These are phyloP conservation scores for Flexamia atlantica DNA, from an alignment of 2,888 invertebrate genomes.

Conservation along the genomic window DNA sequence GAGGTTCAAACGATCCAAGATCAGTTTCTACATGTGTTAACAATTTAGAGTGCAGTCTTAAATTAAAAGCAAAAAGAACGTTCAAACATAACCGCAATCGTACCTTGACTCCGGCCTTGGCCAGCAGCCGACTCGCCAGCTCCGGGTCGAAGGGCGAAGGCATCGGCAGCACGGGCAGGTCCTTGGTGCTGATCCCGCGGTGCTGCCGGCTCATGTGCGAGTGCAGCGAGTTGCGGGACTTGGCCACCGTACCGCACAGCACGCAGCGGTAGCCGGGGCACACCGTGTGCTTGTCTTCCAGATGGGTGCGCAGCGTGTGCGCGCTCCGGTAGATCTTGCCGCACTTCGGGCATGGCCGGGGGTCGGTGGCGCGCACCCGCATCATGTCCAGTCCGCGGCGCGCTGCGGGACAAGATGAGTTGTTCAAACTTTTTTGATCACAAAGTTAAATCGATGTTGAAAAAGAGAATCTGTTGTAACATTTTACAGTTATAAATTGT, in stretches of 20 bases:
- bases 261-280: constrained; percentile 96
- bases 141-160: constrained; percentile 95
- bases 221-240: constrained; percentile 93
- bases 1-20: too few species aligned
- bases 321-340: constrained; percentile 95
- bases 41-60: too few species aligned
- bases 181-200: constrained; percentile 95
- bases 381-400: constrained; percentile 90
- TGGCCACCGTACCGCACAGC: constrained; percentile 94
- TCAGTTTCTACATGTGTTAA: too few species aligned
- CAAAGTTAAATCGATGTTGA: too few species aligned
- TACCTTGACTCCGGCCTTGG: constrained; percentile 93
- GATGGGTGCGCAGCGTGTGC: constrained; percentile 92
- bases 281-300: constrained; percentile 95
- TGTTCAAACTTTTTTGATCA: too few species aligned
- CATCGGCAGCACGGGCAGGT: constrained; percentile 94
- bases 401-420: constrained; percentile 73
- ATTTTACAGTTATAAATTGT: too few species aligned
- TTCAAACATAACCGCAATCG: constrained; percentile 75
- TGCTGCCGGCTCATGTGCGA: constrained; percentile 97
- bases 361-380: constrained; percentile 94
- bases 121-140: constrained; percentile 86
- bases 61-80: too few species aligned
- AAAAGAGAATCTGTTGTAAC: too few species aligned
- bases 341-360: constrained; percentile 94